These are phyloP conservation scores for Zygothrica quintamaculata DNA, from an alignment of 2,888 invertebrate genomes.

Conservation along the genomic window DNA sequence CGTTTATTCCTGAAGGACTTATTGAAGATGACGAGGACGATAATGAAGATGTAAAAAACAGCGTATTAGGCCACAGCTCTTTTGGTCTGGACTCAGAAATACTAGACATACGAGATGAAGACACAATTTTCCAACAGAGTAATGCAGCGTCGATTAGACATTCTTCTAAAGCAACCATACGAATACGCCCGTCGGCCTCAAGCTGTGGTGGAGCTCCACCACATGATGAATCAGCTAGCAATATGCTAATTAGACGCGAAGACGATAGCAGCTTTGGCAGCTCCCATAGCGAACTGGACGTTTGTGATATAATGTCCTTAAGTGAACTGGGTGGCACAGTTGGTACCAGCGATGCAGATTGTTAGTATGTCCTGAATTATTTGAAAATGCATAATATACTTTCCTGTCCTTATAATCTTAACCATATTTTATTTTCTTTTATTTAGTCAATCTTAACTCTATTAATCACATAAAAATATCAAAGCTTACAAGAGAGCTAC, in stretches of 20 bases:
- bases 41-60: slow-evolving; percentile 34
- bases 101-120: slow-evolving; percentile 80
- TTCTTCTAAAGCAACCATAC: no score
- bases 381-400: neutral
- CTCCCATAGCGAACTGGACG: slow-evolving; percentile 83
- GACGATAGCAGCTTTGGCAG: slow-evolving; percentile 84
- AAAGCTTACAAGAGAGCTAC: slow-evolving; percentile 82
- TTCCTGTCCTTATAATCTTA: no score
- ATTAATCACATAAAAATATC: slow-evolving; percentile 84
- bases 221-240: slow-evolving; percentile 44
- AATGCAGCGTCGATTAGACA: slow-evolving; percentile 42
- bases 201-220: slow-evolving; percentile 5
- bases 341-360: slow-evolving; percentile 61
- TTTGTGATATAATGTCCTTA: slow-evolving; percentile 77
- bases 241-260: slow-evolving; percentile 41
- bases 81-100: slow-evolving; percentile 78
- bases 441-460: slow-evolving; percentile 82
- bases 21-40: slow-evolving; percentile 82
- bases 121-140: slow-evolving; percentile 62
- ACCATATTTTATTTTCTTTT: neutral
- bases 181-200: slow-evolving; percentile 67
- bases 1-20: slow-evolving; percentile 83
- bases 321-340: slow-evolving; percentile 39
- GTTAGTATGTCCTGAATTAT: slow-evolving; percentile 47
- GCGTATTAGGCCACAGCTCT: slow-evolving; percentile 20